phyloP scores from a whole-genome alignment of 2,113 vertebrate genomes.

The Zosterops pallidus region DNA sequence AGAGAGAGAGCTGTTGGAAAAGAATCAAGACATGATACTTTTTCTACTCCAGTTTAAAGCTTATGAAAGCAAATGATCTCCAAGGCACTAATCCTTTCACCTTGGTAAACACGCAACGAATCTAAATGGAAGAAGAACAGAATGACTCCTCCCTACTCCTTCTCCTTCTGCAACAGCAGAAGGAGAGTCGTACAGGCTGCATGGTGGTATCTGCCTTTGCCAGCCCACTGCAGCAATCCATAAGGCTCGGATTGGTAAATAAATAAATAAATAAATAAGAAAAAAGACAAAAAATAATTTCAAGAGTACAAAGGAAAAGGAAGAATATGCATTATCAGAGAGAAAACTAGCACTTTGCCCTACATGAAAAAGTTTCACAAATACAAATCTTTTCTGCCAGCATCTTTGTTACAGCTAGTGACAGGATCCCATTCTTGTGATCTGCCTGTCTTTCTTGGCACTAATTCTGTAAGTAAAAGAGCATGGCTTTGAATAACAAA shows the following conservation, averaged over 20 bases:
- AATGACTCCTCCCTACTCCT: background rate
- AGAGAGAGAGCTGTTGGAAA: conserved; percentile 58
- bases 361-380: background rate
- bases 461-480: background rate
- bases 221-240: background rate
- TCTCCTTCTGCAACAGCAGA: background rate
- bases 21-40: conserved; percentile 76
- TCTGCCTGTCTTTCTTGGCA: background rate
- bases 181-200: conserved; percentile 5
- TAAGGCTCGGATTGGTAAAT: background rate
- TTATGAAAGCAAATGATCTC: conserved; percentile 77
- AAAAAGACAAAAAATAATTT: no score
- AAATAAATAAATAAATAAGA: background rate
- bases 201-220: background rate
- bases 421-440: background rate
- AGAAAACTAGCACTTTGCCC: background rate
- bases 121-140: conserved; percentile 60
- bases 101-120: conserved; percentile 68
- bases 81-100: conserved; percentile 72
- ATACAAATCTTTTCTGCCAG: background rate
- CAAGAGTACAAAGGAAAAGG: background rate
- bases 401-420: background rate
- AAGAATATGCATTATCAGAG: background rate
- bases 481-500: conserved; percentile 33
- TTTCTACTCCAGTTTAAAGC: conserved; percentile 71